A percentile compares a stretch with the other conserved stretches of the same genome.
These are phyloP conservation scores for Helicolenus hilgendorfi DNA, from an alignment of 2,797 vertebrate species.

Conservation along the genomic window DNA sequence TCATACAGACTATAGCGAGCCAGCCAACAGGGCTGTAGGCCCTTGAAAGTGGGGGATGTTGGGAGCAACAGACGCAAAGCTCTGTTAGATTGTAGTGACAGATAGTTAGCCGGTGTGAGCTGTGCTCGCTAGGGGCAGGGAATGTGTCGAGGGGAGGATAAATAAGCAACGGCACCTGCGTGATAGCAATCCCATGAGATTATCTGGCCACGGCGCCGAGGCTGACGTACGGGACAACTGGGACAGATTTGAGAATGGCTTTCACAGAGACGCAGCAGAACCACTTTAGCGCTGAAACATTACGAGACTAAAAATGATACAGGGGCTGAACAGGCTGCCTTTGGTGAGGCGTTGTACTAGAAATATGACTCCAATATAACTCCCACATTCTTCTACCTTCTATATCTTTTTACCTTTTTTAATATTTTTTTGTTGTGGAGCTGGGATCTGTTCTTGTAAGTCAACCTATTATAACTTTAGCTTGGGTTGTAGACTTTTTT, in stretches of 20 bases:
- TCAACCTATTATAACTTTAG: background rate
- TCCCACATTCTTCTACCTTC: background rate
- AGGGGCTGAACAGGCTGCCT: background rate
- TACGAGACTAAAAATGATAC: conserved; percentile 1
- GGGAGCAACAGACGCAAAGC: conserved; percentile 28
- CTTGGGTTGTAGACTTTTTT: background rate
- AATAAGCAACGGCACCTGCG: conserved; percentile 49
- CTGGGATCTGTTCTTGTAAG: background rate
- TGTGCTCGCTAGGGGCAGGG: conserved; percentile 23
- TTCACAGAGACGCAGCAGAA: conserved; percentile 17
- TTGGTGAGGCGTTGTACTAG: background rate
- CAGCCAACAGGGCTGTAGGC: conserved; percentile 8
- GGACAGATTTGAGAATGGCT: conserved; percentile 44
- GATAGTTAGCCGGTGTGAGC: conserved; percentile 49
- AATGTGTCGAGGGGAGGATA: conserved; percentile 41
- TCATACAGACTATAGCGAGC: conserved; percentile 54
- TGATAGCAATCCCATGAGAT: conserved; percentile 53
- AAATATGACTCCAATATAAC: conserved; percentile 16
- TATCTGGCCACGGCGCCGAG: background rate
- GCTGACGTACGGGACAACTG: conserved; percentile 3
- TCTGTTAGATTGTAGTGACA: conserved; percentile 53
- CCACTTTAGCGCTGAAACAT: conserved; percentile 12
- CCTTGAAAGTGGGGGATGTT: background rate
- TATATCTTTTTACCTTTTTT: conserved; percentile 10
- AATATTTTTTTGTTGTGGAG: background rate